phyloP scores from a whole-genome alignment of 2,113 vertebrate genomes.

The Puntigrus tetrazona region DNA sequence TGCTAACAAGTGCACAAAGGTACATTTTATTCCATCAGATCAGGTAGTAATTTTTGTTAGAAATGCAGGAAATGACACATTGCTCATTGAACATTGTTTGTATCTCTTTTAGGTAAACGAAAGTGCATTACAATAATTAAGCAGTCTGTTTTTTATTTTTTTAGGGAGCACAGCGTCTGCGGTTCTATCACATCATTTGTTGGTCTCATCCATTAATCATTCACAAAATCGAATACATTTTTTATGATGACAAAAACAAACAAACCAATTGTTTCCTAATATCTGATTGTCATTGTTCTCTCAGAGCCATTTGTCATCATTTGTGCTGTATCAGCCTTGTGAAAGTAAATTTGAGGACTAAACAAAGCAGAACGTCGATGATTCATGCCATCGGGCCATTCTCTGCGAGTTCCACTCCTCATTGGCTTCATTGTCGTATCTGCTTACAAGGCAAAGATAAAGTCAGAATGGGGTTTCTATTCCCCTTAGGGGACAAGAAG shows the following conservation, averaged over 20 bases:
- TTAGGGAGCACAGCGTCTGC: background rate
- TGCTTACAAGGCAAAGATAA: conserved; percentile 42
- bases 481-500: background rate
- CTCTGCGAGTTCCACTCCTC: background rate
- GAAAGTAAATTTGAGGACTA: conserved; percentile 18
- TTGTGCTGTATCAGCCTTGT: conserved; percentile 24
- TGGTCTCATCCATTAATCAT: background rate
- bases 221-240: background rate
- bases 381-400: background rate
- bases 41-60: too few species aligned
- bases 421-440: conserved; percentile 22
- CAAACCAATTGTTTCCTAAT: conserved; percentile 7
- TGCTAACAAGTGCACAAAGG: too few species aligned
- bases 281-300: conserved; percentile 13
- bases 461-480: conserved; percentile 27
- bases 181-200: background rate
- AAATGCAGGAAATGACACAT: background rate
- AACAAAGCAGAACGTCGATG: conserved; percentile 31
- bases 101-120: background rate
- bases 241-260: conserved; percentile 1
- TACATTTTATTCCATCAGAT: too few species aligned
- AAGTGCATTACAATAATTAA: background rate
- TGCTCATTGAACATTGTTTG: background rate
- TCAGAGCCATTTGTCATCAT: conserved; percentile 11
- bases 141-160: background rate